Percentiles rank a stretch among this genome's conserved stretches.
Conservation (phyloP, 2,113 vertebrate species). For the Athene cunicularia region DNA sequence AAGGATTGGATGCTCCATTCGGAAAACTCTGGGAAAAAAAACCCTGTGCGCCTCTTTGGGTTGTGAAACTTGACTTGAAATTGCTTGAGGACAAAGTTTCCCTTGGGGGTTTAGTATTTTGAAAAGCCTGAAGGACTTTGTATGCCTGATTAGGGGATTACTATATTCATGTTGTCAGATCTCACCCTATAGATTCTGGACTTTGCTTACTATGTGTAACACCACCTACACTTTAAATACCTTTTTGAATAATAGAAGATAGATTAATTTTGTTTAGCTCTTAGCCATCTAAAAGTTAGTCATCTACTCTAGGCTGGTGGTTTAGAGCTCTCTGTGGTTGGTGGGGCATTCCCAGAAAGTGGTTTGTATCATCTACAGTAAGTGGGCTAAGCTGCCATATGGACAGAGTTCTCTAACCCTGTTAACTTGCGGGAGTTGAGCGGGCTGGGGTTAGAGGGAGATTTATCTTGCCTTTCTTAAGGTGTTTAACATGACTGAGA, state of each 20-base stretch:
- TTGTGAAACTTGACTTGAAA: constrained; percentile 23
- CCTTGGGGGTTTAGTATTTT: neutral
- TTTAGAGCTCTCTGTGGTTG: neutral
- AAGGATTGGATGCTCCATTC: neutral
- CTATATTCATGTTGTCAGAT: neutral
- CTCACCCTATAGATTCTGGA: neutral
- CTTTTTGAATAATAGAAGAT: neutral
- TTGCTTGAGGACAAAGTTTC: neutral
- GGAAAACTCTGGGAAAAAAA: neutral
- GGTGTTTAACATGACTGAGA: neutral
- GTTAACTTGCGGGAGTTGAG: neutral
- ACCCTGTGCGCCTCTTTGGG: neutral
- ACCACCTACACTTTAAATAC: neutral
- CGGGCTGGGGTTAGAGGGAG: neutral
- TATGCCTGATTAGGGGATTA: neutral
- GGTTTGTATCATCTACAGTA: neutral
- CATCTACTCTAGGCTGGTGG: neutral
- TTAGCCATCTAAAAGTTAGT: neutral
- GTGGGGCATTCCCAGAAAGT: neutral
- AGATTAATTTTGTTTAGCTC: neutral
- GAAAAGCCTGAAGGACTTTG: neutral
- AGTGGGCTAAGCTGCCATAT: neutral
- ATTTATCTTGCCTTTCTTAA: neutral
- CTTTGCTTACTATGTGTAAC: neutral
- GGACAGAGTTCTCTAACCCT: neutral